phyloP scores from a whole-genome alignment of 2,113 vertebrate genomes.

The Hoplias malabaricus region DNA sequence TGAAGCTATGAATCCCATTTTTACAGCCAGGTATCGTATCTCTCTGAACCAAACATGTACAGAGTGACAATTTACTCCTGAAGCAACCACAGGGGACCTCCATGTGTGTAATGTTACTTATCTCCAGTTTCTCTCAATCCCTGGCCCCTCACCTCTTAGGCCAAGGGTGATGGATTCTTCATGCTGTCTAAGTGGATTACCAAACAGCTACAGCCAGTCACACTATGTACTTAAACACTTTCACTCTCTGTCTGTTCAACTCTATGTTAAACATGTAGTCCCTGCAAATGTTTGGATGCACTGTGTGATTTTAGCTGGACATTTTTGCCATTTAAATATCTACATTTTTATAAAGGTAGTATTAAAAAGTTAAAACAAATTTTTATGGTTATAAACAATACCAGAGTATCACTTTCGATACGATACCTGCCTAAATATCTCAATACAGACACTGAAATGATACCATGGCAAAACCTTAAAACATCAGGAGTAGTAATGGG shows the following conservation, averaged over 20 bases:
- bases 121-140: constrained; percentile 44
- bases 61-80: constrained; percentile 17
- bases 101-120: constrained; percentile 30
- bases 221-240: constrained; percentile 55
- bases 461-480: too few species aligned
- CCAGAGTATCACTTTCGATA: too few species aligned
- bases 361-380: background rate
- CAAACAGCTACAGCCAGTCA: constrained; percentile 53
- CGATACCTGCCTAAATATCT: too few species aligned
- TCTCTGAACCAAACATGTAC: constrained; percentile 8
- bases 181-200: constrained; percentile 54
- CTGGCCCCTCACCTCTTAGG: constrained; percentile 39
- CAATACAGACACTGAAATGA: too few species aligned
- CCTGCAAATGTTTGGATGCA: background rate
- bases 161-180: constrained; percentile 50
- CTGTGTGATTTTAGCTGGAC: too few species aligned
- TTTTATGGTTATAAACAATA: too few species aligned
- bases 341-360: background rate
- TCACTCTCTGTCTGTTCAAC: constrained; percentile 13
- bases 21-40: background rate
- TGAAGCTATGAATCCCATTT: background rate
- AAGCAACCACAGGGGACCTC: constrained; percentile 20
- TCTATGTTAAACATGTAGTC: background rate
- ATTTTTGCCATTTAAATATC: too few species aligned
- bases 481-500: too few species aligned